phyloP scores from a whole-genome alignment of 2,113 vertebrate genomes.

The Natator depressus region DNA sequence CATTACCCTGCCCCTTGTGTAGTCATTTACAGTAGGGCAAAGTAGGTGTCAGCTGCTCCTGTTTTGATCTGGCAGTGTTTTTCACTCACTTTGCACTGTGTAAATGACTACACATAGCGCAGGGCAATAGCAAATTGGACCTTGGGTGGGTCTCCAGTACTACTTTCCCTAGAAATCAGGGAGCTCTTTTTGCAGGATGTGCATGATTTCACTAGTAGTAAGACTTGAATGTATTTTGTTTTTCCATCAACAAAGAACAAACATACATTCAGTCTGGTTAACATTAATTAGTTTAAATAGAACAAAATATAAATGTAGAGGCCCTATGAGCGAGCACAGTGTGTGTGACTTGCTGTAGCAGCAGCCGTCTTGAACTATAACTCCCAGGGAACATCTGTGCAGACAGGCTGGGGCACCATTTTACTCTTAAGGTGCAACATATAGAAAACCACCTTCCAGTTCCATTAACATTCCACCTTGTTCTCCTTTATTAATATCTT shows the following conservation, averaged over 20 bases:
- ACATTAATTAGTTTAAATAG: constrained; percentile 14
- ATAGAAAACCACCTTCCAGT: not conserved
- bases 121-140: not conserved
- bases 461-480: not conserved
- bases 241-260: not conserved
- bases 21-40: not conserved
- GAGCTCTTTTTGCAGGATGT: not conserved
- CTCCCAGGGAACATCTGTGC: not conserved
- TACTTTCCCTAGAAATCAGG: not conserved
- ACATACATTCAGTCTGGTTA: not conserved
- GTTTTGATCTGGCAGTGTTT: not conserved
- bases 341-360: not conserved
- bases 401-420: not conserved
- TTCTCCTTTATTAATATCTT: not conserved
- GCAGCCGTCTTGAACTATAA: not conserved
- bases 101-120: not conserved
- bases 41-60: not conserved
- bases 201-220: not conserved
- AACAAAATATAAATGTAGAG: not conserved
- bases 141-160: not conserved
- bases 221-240: not conserved
- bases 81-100: not conserved
- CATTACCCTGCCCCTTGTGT: not conserved
- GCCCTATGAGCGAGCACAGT: not conserved
- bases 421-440: not conserved